Base-by-base conservation (phyloP, 2,113 vertebrate species). In the Thoracochromis brauschi region DNA sequence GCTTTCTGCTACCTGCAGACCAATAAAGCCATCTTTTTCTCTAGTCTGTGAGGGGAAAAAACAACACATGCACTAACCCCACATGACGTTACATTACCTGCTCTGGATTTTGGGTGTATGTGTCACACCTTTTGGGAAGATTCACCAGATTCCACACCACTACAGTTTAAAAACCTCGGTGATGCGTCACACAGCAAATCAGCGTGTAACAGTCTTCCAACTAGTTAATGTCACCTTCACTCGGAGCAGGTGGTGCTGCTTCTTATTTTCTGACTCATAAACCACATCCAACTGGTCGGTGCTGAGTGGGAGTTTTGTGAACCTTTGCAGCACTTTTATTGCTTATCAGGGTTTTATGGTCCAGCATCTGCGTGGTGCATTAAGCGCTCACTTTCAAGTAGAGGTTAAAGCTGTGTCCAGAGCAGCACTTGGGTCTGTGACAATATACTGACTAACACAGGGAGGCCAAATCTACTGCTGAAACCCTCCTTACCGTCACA, bases 1-100 rank as follows among this genome's bases (percentile, higher is more conserved):
- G 97, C 97, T 94, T 95, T 97, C 97, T 97, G 80, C 42, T 24
- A 42, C 38, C 38, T 13, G 65, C n/a, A 71, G 65, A 79, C 85
- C 49, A 31, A 13, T 13, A 29, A 97, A 95, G 75, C 97, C 97
- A 2, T 96, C 91, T 97, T 97, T 94, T 97, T 42, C 65, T 16
- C 38, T 71, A 42, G 65, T 71, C 65, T 10, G 65, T 71, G 38
- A 45, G 38, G n/a, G 47, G 80, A 7, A 26, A 75, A 58, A 29
- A 38, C 65, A 73, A 29, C 38, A 40, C 2, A 8, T n/a, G 9
- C 31, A 42, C 14, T 9, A 21, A 51, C 87, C 33, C 6, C 21
- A 71, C n/a, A 16, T 45, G 38, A 71, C 5, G 13, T 71, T 42
- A 45, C 40, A 45, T 47, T 73, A 73, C 38, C 24, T 47, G 14